Evolutionary conservation across 2,113 vertebrate species (phyloP).

Genomic region (human (Homo sapiens)): GRCh38 chr2:204601501-204602000

Average conservation of each 20-base stretch:
- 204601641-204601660: neutral
- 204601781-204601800: neutral
- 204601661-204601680: neutral
- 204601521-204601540: constrained; percentile 47
- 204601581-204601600: neutral
- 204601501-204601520: constrained; percentile 68
- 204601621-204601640: neutral
- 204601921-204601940: neutral
- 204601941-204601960: neutral
- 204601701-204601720: neutral
- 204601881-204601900: neutral
- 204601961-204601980: neutral
- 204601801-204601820: neutral
- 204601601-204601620: neutral
- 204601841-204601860: constrained; percentile 10
- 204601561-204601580: constrained; percentile 48
- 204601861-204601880: neutral
- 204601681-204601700: neutral
- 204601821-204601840: constrained; percentile 21
- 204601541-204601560: constrained; percentile 39
- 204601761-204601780: neutral
- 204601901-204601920: neutral
- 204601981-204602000: neutral
- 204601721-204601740: neutral
- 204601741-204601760: neutral